phyloP scores from a whole-genome alignment of 2,888 invertebrate genomes.

The Saturnia pavonia region DNA sequence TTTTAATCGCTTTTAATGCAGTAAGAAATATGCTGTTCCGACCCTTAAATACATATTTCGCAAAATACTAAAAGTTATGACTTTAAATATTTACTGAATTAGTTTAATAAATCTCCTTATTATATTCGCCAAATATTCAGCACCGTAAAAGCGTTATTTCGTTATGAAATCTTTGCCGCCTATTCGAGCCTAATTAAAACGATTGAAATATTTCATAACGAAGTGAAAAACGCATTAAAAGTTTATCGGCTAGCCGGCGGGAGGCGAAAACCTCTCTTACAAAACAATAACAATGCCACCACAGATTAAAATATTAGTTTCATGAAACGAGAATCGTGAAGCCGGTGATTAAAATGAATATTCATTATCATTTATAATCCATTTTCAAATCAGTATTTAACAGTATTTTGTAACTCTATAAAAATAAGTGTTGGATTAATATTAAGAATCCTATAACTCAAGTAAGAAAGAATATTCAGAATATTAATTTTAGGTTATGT shows the following conservation, averaged over 20 bases:
- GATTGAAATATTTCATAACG: conserved; percentile 67
- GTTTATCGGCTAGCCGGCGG: conserved; percentile 51
- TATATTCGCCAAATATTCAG: conserved; percentile 42
- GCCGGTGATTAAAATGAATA: conserved; percentile 12
- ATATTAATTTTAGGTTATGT: background rate
- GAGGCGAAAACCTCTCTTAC: conserved; percentile 33
- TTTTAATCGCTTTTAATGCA: conserved; percentile 20
- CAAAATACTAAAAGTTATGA: conserved; percentile 33
- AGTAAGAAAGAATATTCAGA: background rate
- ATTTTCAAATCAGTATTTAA: background rate
- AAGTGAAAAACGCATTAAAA: conserved; percentile 73
- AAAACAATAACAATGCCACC: conserved; percentile 50
- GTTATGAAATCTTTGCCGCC: conserved; percentile 54
- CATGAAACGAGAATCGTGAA: conserved; percentile 8
- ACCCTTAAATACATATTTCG: conserved; percentile 25
- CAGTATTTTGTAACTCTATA: background rate
- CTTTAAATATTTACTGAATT: conserved; percentile 38
- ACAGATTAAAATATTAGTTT: conserved; percentile 36
- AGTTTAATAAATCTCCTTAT: conserved; percentile 46
- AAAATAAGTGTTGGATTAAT: background rate
- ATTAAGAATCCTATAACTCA: background rate
- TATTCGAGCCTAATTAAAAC: conserved; percentile 57
- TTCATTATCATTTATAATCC: conserved; percentile 4
- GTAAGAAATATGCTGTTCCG: conserved; percentile 22
- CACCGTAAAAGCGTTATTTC: conserved; percentile 42